A percentile compares a stretch with the other conserved stretches of the same genome.
These are phyloP conservation scores for Podargus strigoides DNA, from an alignment of 2,797 vertebrate species.

Conservation along the genomic window DNA sequence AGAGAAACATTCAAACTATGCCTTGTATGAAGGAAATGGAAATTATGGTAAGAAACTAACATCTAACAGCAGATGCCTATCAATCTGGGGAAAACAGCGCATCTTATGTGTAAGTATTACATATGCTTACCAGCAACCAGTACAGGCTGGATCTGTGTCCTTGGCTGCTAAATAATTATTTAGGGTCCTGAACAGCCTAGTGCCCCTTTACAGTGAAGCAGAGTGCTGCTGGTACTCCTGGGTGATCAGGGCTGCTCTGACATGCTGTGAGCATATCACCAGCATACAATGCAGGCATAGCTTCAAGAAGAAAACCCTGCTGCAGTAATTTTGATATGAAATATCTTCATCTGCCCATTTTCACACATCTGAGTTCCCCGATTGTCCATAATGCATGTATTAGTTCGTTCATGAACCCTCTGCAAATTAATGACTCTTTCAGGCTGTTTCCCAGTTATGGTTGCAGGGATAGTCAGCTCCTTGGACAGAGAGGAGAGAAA, in stretches of 20 bases:
- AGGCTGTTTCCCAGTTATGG: accelerated
- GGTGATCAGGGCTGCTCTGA: not conserved
- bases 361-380: not conserved
- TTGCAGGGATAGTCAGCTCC: not conserved
- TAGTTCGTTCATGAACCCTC: not conserved
- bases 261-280: not conserved
- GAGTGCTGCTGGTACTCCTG: not conserved
- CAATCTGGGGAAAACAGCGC: accelerated
- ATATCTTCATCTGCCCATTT: not conserved
- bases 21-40: not conserved
- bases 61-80: not conserved
- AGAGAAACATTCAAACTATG: not conserved
- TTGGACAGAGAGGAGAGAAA: not conserved
- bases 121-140: not conserved
- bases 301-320: not conserved
- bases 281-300: not conserved
- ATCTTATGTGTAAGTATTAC: not conserved
- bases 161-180: not conserved
- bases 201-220: not conserved
- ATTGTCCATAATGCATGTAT: not conserved
- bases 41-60: not conserved
- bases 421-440: not conserved
- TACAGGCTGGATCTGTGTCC: not conserved
- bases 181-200: not conserved
- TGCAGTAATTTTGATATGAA: not conserved